Conservation (phyloP, 2,113 vertebrate species). For the Haemorhous mexicanus region DNA sequence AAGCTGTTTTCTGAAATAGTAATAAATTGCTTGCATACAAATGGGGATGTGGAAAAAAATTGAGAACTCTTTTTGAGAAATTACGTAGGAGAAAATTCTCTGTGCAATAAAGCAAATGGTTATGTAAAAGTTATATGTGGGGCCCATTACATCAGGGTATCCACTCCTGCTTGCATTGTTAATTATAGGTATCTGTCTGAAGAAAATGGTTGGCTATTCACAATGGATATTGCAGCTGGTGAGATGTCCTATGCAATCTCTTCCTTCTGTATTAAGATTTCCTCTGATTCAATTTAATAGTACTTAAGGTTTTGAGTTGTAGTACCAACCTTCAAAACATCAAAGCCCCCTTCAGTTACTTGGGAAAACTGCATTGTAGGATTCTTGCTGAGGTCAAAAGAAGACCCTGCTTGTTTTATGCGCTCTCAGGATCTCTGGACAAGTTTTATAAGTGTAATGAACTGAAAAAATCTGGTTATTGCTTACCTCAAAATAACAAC, state of each 20-base stretch:
- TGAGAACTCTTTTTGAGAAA: not conserved
- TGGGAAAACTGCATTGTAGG: not conserved
- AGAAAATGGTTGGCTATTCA: not conserved
- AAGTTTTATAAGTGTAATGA: not conserved
- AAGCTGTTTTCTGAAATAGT: not conserved
- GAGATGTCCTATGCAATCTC: not conserved
- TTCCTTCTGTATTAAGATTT: not conserved
- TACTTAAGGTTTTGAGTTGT: not conserved
- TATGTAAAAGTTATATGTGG: not conserved
- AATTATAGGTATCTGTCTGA: not conserved
- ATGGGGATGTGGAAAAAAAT: not conserved
- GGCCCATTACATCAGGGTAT: not conserved
- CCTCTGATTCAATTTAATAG: not conserved
- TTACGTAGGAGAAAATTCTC: not conserved
- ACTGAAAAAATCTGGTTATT: not conserved
- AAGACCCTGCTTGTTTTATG: fast-evolving
- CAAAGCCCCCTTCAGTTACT: not conserved
- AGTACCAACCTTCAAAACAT: not conserved
- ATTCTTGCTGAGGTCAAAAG: not conserved
- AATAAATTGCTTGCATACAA: not conserved
- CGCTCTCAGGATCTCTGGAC: not conserved
- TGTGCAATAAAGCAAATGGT: not conserved
- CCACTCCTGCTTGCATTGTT: not conserved
- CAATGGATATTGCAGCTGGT: not conserved
- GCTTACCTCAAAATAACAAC: not conserved